phyloP scores from a whole-genome alignment of 1,140 invertebrate species.

The Probaryconus sp. region DNA sequence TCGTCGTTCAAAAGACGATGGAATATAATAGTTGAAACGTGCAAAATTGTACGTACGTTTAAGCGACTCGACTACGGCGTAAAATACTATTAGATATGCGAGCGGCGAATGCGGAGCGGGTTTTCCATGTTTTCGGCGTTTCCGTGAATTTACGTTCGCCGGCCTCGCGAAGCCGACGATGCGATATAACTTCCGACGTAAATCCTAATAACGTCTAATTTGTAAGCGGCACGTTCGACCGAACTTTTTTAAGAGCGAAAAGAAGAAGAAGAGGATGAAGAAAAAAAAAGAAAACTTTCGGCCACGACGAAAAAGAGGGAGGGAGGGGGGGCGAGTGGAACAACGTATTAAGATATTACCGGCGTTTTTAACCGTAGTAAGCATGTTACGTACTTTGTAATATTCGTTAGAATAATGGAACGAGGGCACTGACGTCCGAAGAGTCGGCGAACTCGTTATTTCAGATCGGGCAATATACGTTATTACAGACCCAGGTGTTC shows the following conservation, averaged over 20 bases:
- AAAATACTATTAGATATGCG: conserved; percentile 62
- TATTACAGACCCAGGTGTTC: conserved; percentile 22
- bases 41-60: conserved; percentile 50
- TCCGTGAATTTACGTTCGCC: conserved; percentile 56
- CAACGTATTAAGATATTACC: conserved; percentile 58
- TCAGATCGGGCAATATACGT: not conserved
- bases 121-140: conserved; percentile 65
- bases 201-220: conserved; percentile 73
- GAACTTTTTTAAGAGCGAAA: conserved; percentile 54
- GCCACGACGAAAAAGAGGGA: too few species aligned
- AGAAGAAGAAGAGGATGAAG: too few species aligned
- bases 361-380: conserved; percentile 47
- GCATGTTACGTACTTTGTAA: conserved; percentile 52
- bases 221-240: conserved; percentile 63
- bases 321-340: too few species aligned
- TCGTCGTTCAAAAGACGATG: conserved; percentile 32
- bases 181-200: conserved; percentile 70
- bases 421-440: conserved; percentile 22
- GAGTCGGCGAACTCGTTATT: conserved; percentile 1
- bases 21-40: conserved; percentile 40
- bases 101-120: conserved; percentile 52
- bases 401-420: conserved; percentile 55
- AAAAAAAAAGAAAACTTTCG: too few species aligned
- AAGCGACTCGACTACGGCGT: conserved; percentile 32
- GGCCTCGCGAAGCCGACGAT: conserved; percentile 52